phyloP scores from a whole-genome alignment of 2,113 vertebrate genomes.

The Rhineura floridana region DNA sequence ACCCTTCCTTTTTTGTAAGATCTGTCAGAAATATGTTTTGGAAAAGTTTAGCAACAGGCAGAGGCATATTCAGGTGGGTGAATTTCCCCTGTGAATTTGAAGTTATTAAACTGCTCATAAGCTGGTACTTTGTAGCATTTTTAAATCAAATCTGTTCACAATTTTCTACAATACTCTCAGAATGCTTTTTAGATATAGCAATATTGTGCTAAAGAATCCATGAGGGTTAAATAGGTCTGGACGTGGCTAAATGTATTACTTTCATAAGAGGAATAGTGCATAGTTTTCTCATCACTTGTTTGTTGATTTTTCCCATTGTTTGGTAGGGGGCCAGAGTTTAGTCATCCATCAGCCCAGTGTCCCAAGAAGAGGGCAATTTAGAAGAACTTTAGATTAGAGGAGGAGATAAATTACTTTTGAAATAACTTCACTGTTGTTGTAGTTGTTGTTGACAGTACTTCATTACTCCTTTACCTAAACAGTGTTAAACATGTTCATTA shows the following conservation, averaged over 20 bases:
- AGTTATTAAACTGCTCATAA: slow-evolving; percentile 9
- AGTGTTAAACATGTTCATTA: slow-evolving; percentile 42
- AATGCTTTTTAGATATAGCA: slow-evolving; percentile 23
- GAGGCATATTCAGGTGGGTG: not conserved
- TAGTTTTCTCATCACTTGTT: slow-evolving; percentile 52
- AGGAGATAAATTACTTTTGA: slow-evolving; percentile 42
- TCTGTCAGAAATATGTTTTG: fast-evolving
- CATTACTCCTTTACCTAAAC: slow-evolving; percentile 50
- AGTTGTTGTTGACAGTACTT: slow-evolving; percentile 45
- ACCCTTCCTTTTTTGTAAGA: not conserved
- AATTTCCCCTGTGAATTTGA: slow-evolving; percentile 30
- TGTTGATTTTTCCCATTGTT: slow-evolving; percentile 48
- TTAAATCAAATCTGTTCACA: slow-evolving; percentile 23
- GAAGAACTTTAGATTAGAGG: slow-evolving; percentile 47
- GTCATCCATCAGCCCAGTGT: slow-evolving; percentile 12
- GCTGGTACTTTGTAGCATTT: slow-evolving; percentile 16
- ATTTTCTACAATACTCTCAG: slow-evolving; percentile 11
- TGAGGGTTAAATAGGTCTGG: slow-evolving; percentile 26
- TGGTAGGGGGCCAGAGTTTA: slow-evolving; percentile 47
- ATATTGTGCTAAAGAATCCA: slow-evolving; percentile 30
- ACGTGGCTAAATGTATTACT: slow-evolving; percentile 48
- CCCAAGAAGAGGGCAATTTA: slow-evolving; percentile 32
- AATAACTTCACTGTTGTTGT: not conserved
- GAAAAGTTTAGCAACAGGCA: not conserved
- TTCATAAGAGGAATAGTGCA: slow-evolving; percentile 57